Percentiles rank a stretch among this genome's conserved stretches.
Evolutionary conservation across 2,113 vertebrate genomes (phyloP).

Genomic region (Otus sunia): DNA sequence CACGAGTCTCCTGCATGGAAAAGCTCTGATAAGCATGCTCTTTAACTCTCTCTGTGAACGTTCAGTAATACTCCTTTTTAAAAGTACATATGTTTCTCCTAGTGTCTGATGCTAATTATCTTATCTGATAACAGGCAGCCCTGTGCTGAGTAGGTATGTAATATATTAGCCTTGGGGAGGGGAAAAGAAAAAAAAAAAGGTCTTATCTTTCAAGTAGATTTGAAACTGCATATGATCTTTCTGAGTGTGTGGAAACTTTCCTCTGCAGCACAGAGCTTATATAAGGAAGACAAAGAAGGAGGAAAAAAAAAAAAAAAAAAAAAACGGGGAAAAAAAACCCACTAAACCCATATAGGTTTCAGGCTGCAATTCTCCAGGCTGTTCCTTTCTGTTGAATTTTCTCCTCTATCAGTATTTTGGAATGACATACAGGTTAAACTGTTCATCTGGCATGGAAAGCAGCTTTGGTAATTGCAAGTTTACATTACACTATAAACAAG

Average conservation of each 20-base stretch:
- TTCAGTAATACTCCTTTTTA: slow-evolving; percentile 19
- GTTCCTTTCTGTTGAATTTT: background rate
- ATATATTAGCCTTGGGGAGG: slow-evolving; percentile 41
- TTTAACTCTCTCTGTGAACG: slow-evolving; percentile 2
- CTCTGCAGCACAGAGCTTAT: slow-evolving; percentile 30
- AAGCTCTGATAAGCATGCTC: slow-evolving; percentile 36
- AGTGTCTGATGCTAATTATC: slow-evolving; percentile 57
- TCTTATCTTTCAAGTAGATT: slow-evolving; percentile 56
- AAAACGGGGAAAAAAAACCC: background rate
- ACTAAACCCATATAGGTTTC: background rate
- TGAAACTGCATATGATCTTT: slow-evolving; percentile 51
- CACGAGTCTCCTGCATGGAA: background rate
- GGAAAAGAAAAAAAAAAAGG: background rate
- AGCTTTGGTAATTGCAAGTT: slow-evolving; percentile 41
- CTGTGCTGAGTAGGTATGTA: slow-evolving; percentile 56
- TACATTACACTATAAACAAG: background rate
- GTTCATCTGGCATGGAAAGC: slow-evolving; percentile 16
- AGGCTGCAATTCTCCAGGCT: background rate
- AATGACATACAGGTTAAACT: slow-evolving; percentile 27
- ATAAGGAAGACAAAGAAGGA: background rate
- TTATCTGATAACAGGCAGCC: slow-evolving; percentile 65
- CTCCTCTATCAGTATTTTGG: slow-evolving; percentile 27
- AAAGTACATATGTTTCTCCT: slow-evolving; percentile 41
- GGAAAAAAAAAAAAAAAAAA: background rate
- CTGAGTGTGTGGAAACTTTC: slow-evolving; percentile 22